A percentile compares a stretch with the other conserved stretches of the same genome.
phyloP scores from a whole-genome alignment of 1,140 invertebrate species.

The Drosophila arawakana region DNA sequence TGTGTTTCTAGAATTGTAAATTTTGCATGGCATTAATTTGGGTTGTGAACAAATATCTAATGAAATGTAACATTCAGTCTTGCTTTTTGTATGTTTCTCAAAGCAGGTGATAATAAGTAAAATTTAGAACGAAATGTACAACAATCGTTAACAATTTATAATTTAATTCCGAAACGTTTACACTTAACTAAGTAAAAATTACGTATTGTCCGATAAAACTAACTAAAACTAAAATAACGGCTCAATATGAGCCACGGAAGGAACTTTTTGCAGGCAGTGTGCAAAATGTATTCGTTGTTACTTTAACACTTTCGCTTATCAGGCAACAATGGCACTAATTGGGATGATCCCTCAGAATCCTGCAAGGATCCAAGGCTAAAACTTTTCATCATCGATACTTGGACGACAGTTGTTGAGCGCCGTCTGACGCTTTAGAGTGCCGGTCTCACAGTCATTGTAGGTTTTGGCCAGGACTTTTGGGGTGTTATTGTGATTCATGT shows the following conservation, averaged over 20 bases:
- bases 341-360: neutral
- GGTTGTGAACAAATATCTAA: conserved; percentile 23
- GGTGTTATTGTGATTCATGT: conserved; percentile 87
- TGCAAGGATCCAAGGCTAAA: conserved; percentile 48
- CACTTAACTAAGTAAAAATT: neutral
- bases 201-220: conserved; percentile 1
- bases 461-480: conserved; percentile 87
- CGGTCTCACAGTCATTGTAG: conserved; percentile 90
- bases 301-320: conserved; percentile 55
- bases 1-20: neutral
- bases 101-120: conserved; percentile 29
- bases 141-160: conserved; percentile 11
- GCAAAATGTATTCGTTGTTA: conserved; percentile 58
- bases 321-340: conserved; percentile 70
- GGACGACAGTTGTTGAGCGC: conserved; percentile 85
- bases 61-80: conserved; percentile 42
- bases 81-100: conserved; percentile 24
- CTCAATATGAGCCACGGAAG: conserved; percentile 78
- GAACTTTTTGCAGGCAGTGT: conserved; percentile 65
- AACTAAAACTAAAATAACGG: conserved; percentile 46
- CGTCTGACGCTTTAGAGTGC: conserved; percentile 91
- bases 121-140: conserved; percentile 20
- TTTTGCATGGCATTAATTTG: conserved; percentile 45
- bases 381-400: conserved; percentile 83
- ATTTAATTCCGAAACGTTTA: neutral